A percentile compares a stretch with the other conserved stretches of the same genome.
These are phyloP conservation scores for Mesorhabditis belari DNA, from an alignment of 2,888 invertebrate genomes.

Conservation along the genomic window DNA sequence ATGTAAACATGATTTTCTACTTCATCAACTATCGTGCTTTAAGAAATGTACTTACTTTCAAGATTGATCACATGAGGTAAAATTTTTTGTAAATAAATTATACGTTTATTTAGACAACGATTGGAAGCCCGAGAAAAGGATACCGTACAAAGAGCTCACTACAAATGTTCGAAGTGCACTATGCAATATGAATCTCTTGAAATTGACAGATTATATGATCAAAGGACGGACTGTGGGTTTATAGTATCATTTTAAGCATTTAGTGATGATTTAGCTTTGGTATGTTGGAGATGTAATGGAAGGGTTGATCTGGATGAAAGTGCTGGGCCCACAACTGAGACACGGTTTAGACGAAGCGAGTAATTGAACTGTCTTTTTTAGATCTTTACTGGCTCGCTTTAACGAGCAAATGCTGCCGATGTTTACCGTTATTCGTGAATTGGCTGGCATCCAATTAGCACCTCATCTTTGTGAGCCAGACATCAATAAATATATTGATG, in stretches of 20 bases:
- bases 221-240: constrained; percentile 18
- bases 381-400: constrained; percentile 46
- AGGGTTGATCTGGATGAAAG: constrained; percentile 43
- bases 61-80: constrained; percentile 52
- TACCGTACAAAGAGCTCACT: constrained; percentile 40
- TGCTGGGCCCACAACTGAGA: constrained; percentile 36
- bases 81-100: background rate
- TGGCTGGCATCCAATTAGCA: constrained; percentile 48
- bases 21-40: constrained; percentile 52
- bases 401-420: constrained; percentile 51
- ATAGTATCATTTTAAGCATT: background rate
- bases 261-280: constrained; percentile 11
- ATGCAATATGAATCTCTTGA: constrained; percentile 44
- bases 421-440: constrained; percentile 33
- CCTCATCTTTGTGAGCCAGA: constrained; percentile 49
- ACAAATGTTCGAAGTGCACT: constrained; percentile 38
- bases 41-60: constrained; percentile 51
- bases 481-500: constrained; percentile 28
- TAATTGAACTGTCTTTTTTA: constrained; percentile 8
- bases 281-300: constrained; percentile 45
- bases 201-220: constrained; percentile 35
- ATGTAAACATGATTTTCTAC: constrained; percentile 41
- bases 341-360: constrained; percentile 12
- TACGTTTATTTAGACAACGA: constrained; percentile 30
- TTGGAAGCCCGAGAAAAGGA: constrained; percentile 47